phyloP scores from a whole-genome alignment of 2,888 invertebrate genomes.

The Nephrocerus scutellatus region DNA sequence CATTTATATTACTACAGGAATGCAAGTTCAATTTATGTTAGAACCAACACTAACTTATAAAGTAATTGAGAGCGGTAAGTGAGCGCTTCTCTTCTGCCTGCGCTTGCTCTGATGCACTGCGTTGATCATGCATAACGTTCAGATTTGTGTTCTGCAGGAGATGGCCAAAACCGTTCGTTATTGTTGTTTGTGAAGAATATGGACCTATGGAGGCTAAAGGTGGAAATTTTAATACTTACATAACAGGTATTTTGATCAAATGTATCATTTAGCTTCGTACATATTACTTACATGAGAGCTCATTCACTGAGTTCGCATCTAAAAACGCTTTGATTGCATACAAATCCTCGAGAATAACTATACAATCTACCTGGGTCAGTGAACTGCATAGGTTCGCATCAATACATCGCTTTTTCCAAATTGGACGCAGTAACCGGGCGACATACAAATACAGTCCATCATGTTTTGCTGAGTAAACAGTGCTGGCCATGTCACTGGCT shows the following conservation, averaged over 20 bases:
- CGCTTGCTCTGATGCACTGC: constrained; percentile 47
- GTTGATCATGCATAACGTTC: constrained; percentile 31
- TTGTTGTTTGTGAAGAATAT: constrained; percentile 28
- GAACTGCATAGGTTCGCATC: constrained; percentile 62
- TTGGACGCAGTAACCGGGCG: constrained; percentile 75
- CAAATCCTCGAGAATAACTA: constrained; percentile 66
- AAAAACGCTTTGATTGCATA: constrained; percentile 70
- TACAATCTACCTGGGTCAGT: constrained; percentile 63
- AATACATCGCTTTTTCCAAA: constrained; percentile 80
- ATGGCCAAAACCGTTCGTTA: constrained; percentile 31
- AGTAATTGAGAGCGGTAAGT: constrained; percentile 65
- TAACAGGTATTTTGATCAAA: too few species aligned
- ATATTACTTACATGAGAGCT: constrained; percentile 35
- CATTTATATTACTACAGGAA: too few species aligned
- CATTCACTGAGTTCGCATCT: constrained; percentile 55
- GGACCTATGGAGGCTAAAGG: constrained; percentile 29
- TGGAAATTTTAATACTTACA: too few species aligned
- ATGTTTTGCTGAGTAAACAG: constrained; percentile 73
- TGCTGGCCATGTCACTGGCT: constrained; percentile 30
- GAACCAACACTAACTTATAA: constrained; percentile 51
- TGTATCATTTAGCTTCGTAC: background rate
- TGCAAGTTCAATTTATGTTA: constrained; percentile 20
- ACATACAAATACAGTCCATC: constrained; percentile 90
- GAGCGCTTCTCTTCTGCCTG: constrained; percentile 67
- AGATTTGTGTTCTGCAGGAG: constrained; percentile 27